A percentile compares a stretch with the other conserved stretches of the same genome.
These are phyloP conservation scores for Pseudorectes ferrugineus DNA, from an alignment of 2,113 vertebrate genomes.

Conservation along the genomic window DNA sequence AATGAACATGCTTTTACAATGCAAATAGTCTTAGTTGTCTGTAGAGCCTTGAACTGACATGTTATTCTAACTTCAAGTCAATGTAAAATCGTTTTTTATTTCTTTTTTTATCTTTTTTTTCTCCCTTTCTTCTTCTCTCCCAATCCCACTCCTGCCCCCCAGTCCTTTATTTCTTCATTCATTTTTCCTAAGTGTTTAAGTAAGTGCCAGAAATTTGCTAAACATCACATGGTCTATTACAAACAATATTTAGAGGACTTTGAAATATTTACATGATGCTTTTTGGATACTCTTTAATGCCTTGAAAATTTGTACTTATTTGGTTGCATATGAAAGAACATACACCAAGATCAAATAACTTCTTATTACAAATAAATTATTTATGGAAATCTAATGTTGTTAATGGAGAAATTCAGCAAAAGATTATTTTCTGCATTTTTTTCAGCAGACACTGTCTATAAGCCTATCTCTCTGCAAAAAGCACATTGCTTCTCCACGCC, in stretches of 20 bases:
- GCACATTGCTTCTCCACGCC: background rate
- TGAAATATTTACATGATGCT: background rate
- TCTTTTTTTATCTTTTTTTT: fast-evolving
- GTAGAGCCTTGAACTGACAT: background rate
- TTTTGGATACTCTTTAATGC: background rate
- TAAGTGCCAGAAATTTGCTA: background rate
- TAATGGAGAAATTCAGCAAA: background rate
- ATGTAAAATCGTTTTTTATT: background rate
- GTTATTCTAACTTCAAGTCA: background rate
- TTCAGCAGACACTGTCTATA: background rate
- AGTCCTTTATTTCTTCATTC: background rate
- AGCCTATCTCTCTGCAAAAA: background rate
- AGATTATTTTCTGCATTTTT: background rate
- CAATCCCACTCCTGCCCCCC: fast-evolving
- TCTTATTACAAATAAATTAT: background rate
- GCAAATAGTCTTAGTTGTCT: background rate
- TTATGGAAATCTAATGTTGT: background rate
- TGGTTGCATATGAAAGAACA: background rate
- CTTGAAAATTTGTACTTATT: background rate
- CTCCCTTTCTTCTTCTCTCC: background rate
- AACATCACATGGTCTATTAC: conserved; percentile 13
- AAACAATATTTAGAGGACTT: conserved; percentile 6
- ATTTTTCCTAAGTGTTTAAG: conserved; percentile 1
- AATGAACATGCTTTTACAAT: background rate
- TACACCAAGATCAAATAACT: background rate